These are phyloP conservation scores for Lycocerus yunnanus DNA, from an alignment of 2,888 invertebrate species.

Conservation along the genomic window DNA sequence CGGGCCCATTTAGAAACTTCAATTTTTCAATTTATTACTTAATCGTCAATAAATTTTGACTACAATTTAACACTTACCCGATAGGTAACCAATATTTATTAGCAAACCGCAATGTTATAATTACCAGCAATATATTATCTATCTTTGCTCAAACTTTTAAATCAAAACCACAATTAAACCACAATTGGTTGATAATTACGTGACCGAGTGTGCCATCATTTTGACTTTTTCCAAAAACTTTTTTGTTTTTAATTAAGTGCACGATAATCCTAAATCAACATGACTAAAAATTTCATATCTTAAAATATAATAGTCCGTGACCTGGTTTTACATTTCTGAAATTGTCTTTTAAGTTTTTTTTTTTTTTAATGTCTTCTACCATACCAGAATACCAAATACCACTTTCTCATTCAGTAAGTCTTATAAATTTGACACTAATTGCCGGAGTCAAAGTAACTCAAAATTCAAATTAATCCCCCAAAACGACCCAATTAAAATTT, in stretches of 20 bases:
- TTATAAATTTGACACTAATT: background rate
- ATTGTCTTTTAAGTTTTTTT: background rate
- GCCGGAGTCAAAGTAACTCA: background rate
- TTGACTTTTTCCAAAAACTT: background rate
- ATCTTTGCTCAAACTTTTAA: background rate
- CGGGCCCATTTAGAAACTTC: background rate
- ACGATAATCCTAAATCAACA: background rate
- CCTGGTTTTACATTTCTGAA: background rate
- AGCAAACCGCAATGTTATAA: background rate
- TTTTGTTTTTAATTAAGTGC: background rate
- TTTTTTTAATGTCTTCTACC: background rate
- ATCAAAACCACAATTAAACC: background rate
- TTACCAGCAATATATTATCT: background rate
- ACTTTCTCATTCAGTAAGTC: background rate
- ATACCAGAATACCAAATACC: background rate
- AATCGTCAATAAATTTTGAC: background rate
- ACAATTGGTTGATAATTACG: background rate
- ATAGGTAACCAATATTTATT: background rate
- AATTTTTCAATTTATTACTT: background rate
- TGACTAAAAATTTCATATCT: background rate
- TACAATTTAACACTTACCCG: background rate
- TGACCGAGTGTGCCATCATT: background rate
- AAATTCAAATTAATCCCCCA: background rate
- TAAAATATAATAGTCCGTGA: background rate
- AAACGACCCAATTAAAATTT: background rate